phyloP scores from a whole-genome alignment of 2,113 vertebrate genomes.

The Aspidoscelis tigris region DNA sequence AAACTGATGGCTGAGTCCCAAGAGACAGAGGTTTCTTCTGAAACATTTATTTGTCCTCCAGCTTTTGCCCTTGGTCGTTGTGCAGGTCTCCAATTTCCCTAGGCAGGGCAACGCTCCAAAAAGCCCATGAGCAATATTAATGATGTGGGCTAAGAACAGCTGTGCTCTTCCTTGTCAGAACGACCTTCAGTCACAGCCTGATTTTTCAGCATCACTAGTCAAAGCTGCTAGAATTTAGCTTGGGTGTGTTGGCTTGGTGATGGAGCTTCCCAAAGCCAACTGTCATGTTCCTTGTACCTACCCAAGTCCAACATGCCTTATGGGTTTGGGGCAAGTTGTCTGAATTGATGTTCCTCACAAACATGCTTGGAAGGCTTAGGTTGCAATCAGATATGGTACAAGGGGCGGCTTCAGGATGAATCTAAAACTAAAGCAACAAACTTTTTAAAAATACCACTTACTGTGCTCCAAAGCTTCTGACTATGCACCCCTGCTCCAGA shows the following conservation, averaged over 20 bases:
- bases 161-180: conserved; percentile 49
- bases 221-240: neutral
- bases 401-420: too few species aligned
- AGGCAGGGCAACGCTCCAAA: conserved; percentile 43
- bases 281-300: too few species aligned
- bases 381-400: neutral
- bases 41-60: conserved; percentile 36
- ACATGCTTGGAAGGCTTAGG: neutral
- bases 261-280: neutral
- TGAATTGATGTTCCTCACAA: neutral
- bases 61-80: conserved; percentile 43
- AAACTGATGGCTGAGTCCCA: neutral
- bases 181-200: conserved; percentile 20
- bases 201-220: conserved; percentile 20
- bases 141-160: conserved; percentile 53
- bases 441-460: too few species aligned
- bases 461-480: too few species aligned
- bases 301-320: neutral
- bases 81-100: conserved; percentile 41
- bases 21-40: conserved; percentile 20
- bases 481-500: too few species aligned
- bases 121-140: conserved; percentile 29
- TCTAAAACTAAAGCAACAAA: too few species aligned
- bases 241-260: neutral
- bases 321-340: neutral